These are phyloP conservation scores for Gonatopus flavifemur DNA, from an alignment of 1,140 invertebrate species.

Conservation along the genomic window DNA sequence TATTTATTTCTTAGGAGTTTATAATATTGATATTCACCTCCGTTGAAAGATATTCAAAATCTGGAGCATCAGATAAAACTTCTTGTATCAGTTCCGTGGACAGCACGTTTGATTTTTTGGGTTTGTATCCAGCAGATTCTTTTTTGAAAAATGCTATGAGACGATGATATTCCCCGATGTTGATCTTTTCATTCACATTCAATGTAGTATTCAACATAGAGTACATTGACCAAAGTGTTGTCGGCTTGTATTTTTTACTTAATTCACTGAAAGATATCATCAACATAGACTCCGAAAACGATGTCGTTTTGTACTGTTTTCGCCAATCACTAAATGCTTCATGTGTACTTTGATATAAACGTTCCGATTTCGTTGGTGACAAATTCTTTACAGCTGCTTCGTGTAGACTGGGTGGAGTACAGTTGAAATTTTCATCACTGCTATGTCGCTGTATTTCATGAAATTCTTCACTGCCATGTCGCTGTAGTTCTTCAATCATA, in stretches of 20 bases:
- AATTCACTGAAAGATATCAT: conserved; percentile 8
- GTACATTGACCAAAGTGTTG: conserved; percentile 2
- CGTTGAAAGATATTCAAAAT: not conserved
- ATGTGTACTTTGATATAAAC: conserved; percentile 3
- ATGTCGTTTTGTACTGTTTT: not conserved
- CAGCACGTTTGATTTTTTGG: conserved; percentile 6
- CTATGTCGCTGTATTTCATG: too few relatives aligned
- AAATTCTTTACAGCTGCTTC: not conserved
- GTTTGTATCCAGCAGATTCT: conserved; percentile 6
- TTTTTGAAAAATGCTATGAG: conserved; percentile 15
- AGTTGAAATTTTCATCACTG: too few relatives aligned
- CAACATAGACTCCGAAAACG: not conserved
- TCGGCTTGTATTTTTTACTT: not conserved
- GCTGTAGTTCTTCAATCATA: too few relatives aligned
- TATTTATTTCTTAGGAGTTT: too few relatives aligned
- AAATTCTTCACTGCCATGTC: too few relatives aligned
- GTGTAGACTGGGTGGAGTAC: not conserved
- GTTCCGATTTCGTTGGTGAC: not conserved
- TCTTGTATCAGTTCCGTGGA: not conserved
- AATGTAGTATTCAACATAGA: conserved; percentile 1
- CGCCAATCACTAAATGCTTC: not conserved
- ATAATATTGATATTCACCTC: conserved; percentile 5
- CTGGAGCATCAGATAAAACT: conserved; percentile 7
- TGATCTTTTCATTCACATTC: not conserved
- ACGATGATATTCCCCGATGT: conserved; percentile 1